These are phyloP conservation scores for Endomychus coccineus DNA, from an alignment of 2,888 invertebrate species.

Conservation along the genomic window DNA sequence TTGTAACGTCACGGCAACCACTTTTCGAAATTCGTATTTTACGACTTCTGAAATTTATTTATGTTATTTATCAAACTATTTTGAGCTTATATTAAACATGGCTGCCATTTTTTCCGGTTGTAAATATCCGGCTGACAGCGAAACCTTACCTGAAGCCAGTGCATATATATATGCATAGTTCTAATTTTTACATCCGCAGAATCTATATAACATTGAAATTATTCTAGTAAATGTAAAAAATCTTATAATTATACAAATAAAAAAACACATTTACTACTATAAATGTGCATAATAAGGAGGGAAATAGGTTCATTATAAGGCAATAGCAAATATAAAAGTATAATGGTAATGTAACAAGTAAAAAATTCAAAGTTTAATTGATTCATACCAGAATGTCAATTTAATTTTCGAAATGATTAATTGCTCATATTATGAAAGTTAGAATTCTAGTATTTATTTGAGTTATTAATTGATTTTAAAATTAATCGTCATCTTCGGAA, in stretches of 20 bases:
- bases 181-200: not conserved
- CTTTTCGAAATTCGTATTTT: constrained; percentile 2
- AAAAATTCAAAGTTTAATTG: too few species aligned
- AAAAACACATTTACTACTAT: not conserved
- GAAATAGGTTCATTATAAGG: constrained; percentile 3
- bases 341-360: too few species aligned
- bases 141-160: not conserved
- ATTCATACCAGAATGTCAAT: too few species aligned
- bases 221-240: not conserved
- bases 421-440: too few species aligned
- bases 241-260: constrained; percentile 1
- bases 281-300: constrained; percentile 1
- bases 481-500: too few species aligned
- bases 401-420: too few species aligned
- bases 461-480: too few species aligned
- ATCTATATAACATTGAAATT: constrained; percentile 1
- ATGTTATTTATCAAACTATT: constrained; percentile 1
- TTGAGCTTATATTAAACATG: too few species aligned
- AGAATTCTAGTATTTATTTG: too few species aligned
- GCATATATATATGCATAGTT: not conserved
- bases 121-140: not conserved
- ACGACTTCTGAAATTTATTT: not conserved
- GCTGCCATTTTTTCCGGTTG: constrained; percentile 1
- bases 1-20: not conserved
- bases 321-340: too few species aligned